phyloP scores from a whole-genome alignment of 2,888 invertebrate genomes.

The Hemistola chrysoprasaria region DNA sequence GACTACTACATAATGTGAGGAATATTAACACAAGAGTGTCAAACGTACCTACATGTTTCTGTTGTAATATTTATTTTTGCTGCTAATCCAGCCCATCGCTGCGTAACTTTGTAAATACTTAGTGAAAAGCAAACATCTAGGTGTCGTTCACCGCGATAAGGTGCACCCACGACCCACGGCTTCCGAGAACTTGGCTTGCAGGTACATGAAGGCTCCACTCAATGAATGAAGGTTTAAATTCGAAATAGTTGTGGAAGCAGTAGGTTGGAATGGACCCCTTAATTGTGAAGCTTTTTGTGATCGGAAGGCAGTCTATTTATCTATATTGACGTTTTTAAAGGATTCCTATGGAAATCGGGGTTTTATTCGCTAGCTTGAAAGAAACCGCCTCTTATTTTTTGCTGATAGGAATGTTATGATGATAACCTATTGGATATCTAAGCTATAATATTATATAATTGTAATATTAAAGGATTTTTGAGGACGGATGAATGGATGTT shows the following conservation, averaged over 20 bases:
- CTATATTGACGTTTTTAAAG: conserved; percentile 59
- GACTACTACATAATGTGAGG: conserved; percentile 18
- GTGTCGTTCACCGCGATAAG: conserved; percentile 39
- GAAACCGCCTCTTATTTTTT: conserved; percentile 48
- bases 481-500: too few species aligned
- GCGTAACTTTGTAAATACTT: conserved; percentile 34
- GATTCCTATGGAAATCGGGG: conserved; percentile 62
- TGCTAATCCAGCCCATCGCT: conserved; percentile 27
- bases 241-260: conserved; percentile 10
- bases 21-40: conserved; percentile 19
- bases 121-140: conserved; percentile 31
- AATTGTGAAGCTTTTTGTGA: conserved; percentile 43
- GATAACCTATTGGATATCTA: too few species aligned
- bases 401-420: conserved; percentile 35
- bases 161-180: conserved; percentile 27
- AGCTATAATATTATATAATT: too few species aligned
- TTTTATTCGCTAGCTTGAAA: conserved; percentile 48
- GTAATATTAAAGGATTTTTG: too few species aligned
- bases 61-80: conserved; percentile 34
- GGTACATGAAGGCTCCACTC: conserved; percentile 17
- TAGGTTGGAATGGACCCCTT: conserved; percentile 19
- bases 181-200: conserved; percentile 28
- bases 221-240: conserved; percentile 11
- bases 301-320: conserved; percentile 57
- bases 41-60: conserved; percentile 6